Evolutionary conservation across 2,888 invertebrate species (phyloP), one percentile per base, ranked within the genome.

Genomic region (Scaptomyza cyrtandrae): DNA sequence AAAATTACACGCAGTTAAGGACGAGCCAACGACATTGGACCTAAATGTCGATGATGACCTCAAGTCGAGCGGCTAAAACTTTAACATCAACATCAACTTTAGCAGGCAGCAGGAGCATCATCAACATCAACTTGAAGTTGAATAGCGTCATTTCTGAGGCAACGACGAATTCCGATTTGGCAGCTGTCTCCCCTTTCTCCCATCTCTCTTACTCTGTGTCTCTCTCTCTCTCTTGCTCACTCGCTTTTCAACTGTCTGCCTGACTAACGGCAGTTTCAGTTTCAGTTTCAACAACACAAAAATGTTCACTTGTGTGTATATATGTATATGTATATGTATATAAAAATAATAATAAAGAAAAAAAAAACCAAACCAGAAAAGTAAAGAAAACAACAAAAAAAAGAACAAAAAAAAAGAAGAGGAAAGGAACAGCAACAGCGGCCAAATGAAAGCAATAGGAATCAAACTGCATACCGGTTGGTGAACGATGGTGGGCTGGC

Each of bases 241-340:
- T 35, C 37, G 9, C 27, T 19, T 31, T 29, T 33, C 11, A 45
- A 6, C 39, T 53, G 35, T 53, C 58, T 57, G 41, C 35, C 52
- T 71, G 84, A 76, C 74, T 86, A 80, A 81, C 80, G 78, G 77
- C 81, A 81, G 84, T 83, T 81, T 80, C 81, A 81, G 86, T 81
- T 81, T 83, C 86, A 86, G 77, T 83, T 83, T 69, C 64, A 79
- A 83, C 86, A 78, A 67, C 53, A 71, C 61, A 71, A 75, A 78
- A 75, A 61, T 74, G 75, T 66, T 66, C 59, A 62, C 78, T 78
- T 58, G 37, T 43, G 11, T n/a, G 35, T 13, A 48, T 37, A 43
- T 29, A 46, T 31, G 31, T 5, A 49, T 37, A 45, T 29, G 49
- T 31, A 27, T 5, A 49, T 16, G 60, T 54, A 49, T 29, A 63